Percentiles rank a stretch among this genome's conserved stretches.
Evolutionary conservation across 2,113 vertebrate species (phyloP).

Genomic region (Hyperopisus bebe): DNA sequence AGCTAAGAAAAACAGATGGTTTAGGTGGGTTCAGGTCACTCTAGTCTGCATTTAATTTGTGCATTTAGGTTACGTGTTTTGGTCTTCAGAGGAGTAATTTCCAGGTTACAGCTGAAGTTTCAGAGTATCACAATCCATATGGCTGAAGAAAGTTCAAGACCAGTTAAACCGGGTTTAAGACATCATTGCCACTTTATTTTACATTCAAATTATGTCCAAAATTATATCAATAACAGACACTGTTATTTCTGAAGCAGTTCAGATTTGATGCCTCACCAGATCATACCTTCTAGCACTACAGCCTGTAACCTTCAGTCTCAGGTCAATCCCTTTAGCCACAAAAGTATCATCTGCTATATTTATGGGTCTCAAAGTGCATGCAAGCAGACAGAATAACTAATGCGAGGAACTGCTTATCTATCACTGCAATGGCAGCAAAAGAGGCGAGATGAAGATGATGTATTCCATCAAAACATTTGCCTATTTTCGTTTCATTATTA

Average conservation of each 20-base stretch:
- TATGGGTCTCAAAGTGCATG: neutral
- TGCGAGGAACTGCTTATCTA: neutral
- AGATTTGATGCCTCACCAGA: neutral
- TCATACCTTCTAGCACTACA: neutral
- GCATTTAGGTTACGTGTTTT: neutral
- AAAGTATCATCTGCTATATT: neutral
- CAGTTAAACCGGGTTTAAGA: neutral
- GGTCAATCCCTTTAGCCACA: neutral
- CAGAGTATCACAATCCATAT: neutral
- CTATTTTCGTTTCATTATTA: neutral
- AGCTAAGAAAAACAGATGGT: neutral
- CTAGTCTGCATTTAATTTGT: neutral
- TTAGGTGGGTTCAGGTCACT: neutral
- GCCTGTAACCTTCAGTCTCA: neutral
- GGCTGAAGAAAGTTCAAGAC: neutral
- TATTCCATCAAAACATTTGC: neutral
- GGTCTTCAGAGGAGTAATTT: neutral
- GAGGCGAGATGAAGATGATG: neutral
- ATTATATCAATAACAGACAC: neutral
- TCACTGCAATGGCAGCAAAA: neutral
- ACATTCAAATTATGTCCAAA: neutral
- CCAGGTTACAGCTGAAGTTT: neutral
- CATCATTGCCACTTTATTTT: neutral
- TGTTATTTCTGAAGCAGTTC: neutral
- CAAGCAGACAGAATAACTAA: neutral